These are phyloP conservation scores for Athrips mouffetella DNA, from an alignment of 2,888 invertebrate genomes.

Conservation along the genomic window DNA sequence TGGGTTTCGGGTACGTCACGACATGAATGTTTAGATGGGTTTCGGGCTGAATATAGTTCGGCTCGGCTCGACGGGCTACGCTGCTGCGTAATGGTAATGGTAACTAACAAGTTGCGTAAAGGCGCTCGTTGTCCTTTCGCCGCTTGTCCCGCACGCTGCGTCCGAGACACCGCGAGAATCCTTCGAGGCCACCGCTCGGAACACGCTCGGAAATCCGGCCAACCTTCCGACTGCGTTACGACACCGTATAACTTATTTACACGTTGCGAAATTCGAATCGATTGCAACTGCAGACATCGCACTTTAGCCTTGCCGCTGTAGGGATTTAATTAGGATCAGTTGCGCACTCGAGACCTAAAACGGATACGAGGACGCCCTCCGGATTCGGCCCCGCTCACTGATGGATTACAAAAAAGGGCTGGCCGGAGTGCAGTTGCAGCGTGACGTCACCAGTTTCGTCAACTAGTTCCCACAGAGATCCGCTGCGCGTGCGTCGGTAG, in stretches of 20 bases:
- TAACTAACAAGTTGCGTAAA: conserved; percentile 55
- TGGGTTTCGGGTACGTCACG: conserved; percentile 49
- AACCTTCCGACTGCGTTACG: conserved; percentile 77
- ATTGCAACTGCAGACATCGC: conserved; percentile 76
- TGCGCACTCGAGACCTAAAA: conserved; percentile 71
- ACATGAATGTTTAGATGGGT: conserved; percentile 32
- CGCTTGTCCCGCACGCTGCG: conserved; percentile 43
- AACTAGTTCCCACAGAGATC: conserved; percentile 56
- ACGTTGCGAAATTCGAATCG: conserved; percentile 77
- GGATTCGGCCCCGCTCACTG: conserved; percentile 63
- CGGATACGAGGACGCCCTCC: conserved; percentile 75
- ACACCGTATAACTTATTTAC: conserved; percentile 76
- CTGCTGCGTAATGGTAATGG: conserved; percentile 26
- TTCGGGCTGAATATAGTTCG: conserved; percentile 24
- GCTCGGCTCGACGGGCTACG: not conserved
- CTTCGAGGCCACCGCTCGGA: conserved; percentile 74
- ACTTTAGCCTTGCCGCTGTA: conserved; percentile 70
- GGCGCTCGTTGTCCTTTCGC: conserved; percentile 55
- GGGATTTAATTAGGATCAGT: conserved; percentile 78
- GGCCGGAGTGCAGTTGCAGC: conserved; percentile 47
- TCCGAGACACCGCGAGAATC: conserved; percentile 68
- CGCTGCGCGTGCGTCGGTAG: conserved; percentile 9
- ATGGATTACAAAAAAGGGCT: conserved; percentile 61
- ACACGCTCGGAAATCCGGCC: conserved; percentile 78
- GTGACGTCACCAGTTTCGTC: conserved; percentile 62